phyloP scores from a whole-genome alignment of 2,113 vertebrate genomes.

The Crotalus viridis region DNA sequence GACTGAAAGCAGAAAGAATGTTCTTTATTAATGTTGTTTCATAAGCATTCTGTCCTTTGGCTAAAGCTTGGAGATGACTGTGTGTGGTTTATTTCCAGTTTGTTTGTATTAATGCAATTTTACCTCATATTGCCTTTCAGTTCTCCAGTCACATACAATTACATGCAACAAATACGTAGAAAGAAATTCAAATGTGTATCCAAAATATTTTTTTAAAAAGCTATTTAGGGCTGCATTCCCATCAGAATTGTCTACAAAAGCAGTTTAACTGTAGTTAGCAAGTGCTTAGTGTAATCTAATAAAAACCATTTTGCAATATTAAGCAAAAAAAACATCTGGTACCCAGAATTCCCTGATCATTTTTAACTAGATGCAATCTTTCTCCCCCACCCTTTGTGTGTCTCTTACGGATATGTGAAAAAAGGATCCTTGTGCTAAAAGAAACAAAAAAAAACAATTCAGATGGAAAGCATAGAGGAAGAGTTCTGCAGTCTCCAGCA shows the following conservation, averaged over 20 bases:
- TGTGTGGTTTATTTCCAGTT: fast-evolving
- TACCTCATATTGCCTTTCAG: not conserved
- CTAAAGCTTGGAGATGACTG: constrained; percentile 6
- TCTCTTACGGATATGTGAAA: constrained; percentile 80
- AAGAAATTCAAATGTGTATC: constrained; percentile 35
- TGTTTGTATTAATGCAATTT: not conserved
- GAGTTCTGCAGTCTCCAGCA: constrained; percentile 74
- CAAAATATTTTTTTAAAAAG: constrained; percentile 41
- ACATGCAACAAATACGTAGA: not conserved
- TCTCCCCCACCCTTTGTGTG: constrained; percentile 69
- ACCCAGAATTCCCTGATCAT: constrained; percentile 86
- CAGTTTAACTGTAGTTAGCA: constrained; percentile 86
- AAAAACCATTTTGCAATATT: constrained; percentile 87
- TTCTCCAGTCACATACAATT: not conserved
- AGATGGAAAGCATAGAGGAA: constrained; percentile 79
- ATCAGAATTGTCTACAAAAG: constrained; percentile 75
- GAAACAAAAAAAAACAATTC: constrained; percentile 63
- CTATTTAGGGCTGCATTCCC: constrained; percentile 80
- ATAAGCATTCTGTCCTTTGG: constrained; percentile 34
- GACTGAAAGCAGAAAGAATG: constrained; percentile 49
- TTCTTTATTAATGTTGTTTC: constrained; percentile 36
- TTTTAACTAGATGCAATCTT: constrained; percentile 83
- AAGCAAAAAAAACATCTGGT: constrained; percentile 89
- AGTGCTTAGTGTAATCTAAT: constrained; percentile 85
- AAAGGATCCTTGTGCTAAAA: constrained; percentile 81